These are phyloP conservation scores for Platycnemis pennipes DNA, from an alignment of 2,888 invertebrate genomes.

Conservation along the genomic window DNA sequence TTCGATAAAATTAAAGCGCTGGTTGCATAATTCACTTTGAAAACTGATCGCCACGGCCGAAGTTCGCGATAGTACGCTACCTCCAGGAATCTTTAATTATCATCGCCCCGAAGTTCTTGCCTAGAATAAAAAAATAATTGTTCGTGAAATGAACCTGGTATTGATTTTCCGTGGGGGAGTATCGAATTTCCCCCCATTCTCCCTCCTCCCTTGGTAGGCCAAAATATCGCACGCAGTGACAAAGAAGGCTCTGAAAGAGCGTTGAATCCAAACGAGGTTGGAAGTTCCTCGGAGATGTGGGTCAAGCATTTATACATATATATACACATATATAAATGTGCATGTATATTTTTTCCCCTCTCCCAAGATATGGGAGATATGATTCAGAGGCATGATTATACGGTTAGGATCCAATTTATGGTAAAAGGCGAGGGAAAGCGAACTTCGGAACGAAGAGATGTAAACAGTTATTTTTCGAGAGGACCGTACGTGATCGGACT, in stretches of 20 bases:
- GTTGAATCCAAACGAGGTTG: not conserved
- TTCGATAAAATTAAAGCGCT: not conserved
- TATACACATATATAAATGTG: no score
- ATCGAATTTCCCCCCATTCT: slow-evolving; percentile 36
- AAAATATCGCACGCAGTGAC: not conserved
- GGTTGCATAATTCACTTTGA: not conserved
- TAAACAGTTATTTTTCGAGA: not conserved
- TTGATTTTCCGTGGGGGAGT: not conserved
- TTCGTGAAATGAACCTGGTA: slow-evolving; percentile 2
- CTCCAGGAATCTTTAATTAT: not conserved
- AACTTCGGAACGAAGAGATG: slow-evolving; percentile 5
- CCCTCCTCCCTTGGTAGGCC: not conserved
- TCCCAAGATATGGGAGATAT: not conserved
- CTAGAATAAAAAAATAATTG: not conserved
- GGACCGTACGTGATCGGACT: not conserved
- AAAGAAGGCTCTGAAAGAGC: not conserved
- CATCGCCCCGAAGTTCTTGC: not conserved
- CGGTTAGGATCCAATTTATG: slow-evolving; percentile 18
- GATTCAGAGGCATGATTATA: slow-evolving; percentile 32
- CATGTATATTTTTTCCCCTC: slow-evolving; percentile 9
- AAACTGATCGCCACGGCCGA: not conserved
- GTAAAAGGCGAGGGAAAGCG: not conserved
- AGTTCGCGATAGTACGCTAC: not conserved
- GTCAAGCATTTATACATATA: no score
- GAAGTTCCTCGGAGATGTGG: not conserved